Evolutionary conservation across 2,113 vertebrate genomes (phyloP).

Genomic region (Halichoerus grypus): DNA sequence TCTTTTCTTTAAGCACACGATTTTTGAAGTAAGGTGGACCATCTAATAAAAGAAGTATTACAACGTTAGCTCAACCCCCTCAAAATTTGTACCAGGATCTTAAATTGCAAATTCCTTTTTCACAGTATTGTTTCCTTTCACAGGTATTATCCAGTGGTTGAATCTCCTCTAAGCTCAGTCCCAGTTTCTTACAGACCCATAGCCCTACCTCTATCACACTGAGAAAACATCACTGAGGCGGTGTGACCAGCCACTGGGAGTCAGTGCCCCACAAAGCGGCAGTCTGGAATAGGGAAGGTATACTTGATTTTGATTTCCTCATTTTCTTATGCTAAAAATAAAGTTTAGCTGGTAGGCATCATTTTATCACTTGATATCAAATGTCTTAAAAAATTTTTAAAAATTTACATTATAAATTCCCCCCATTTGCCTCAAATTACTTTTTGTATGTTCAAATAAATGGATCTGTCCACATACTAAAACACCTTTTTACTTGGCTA

Average conservation of each 20-base stretch:
- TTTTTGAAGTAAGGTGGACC: not conserved
- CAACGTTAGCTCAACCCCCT: too few species aligned
- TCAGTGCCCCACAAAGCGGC: rapidly evolving
- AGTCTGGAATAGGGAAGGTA: too few species aligned
- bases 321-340: not conserved
- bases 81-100: not conserved
- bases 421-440: not conserved
- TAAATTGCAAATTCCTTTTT: not conserved
- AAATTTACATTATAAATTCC: not conserved
- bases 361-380: not conserved
- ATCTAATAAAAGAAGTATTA: not conserved
- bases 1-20: not conserved
- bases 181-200: not conserved
- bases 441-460: not conserved
- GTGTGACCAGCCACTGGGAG: rapidly evolving
- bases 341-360: not conserved
- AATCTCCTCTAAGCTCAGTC: not conserved
- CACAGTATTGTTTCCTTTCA: not conserved
- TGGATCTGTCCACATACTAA: not conserved
- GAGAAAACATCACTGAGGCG: rapidly evolving
- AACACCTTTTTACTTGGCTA: not conserved
- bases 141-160: not conserved
- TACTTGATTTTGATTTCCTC: not conserved
- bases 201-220: not conserved
- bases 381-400: not conserved